Base-by-base conservation (phyloP, 2,888 invertebrate species). In the Calameuta idolon region DNA sequence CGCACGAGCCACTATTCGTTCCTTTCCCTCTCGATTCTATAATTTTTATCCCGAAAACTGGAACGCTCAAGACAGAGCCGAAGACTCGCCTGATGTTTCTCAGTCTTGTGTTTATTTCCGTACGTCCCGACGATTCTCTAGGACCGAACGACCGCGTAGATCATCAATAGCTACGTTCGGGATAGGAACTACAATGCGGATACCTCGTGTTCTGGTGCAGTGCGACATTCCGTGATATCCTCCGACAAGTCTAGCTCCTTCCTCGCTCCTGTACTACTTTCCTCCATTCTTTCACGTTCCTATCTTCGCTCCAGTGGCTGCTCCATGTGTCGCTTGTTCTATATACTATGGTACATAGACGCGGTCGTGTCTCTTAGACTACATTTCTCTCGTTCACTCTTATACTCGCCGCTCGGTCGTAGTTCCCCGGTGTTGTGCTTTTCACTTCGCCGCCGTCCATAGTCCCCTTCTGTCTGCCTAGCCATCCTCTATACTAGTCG, bases 1-100 rank as follows among this genome's bases (percentile, higher is more conserved):
- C 82, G 83, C 81, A 80, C 82, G 81, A 80, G 82, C 78, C 83
- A 80, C 77, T 74, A 82, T 76, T 80, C 77, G 33, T 78, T 81
- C 79, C 77, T 77, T 76, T 80, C 77, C 76, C 71, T 55, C 73
- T 75, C 69, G 71, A 71, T 71, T 71, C 71, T 34, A 12, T 23
- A 1, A 34, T 33, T 71, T 71, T 71, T 71, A 71, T 2, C 55
- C 55, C 9, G 9, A 55, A 55, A 55, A 55, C 23, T 55, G 23
- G 9, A 55, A 55, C 55, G 55, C 55, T 55, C 23, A 55, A 23
- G 23, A 55, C 40, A 55, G 23, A 55, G 55, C 55, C 55, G 23
- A 55, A 55, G 55, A 55, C 23, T 55, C 55, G 55, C 23, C 55
- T 23, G 55, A 55, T 55, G 23, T 23, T 55, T 55, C 23, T 55